A percentile compares a stretch with the other conserved stretches of the same genome.
Evolutionary conservation across 2,888 invertebrate species (phyloP).

Genomic region (Mycogona germanica): DNA sequence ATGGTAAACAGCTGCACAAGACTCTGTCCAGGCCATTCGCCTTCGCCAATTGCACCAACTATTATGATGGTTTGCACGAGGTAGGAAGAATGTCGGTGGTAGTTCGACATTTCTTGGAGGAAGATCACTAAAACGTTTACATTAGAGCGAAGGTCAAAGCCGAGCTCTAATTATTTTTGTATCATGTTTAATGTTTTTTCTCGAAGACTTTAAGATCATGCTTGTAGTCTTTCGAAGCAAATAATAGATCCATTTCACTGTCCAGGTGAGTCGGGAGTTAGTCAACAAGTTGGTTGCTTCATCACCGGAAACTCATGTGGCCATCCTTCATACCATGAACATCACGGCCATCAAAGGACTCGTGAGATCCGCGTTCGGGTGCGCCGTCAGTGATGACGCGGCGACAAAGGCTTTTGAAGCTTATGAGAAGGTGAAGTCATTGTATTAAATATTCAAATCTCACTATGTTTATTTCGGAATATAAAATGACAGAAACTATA

Average conservation of each 20-base stretch:
- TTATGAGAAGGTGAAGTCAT: background rate
- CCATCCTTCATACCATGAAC: background rate
- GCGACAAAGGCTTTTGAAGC: background rate
- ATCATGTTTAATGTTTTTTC: too few species aligned
- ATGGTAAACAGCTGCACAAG: background rate
- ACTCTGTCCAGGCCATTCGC: constrained; percentile 1
- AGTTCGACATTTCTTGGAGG: too few species aligned
- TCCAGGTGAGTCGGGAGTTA: background rate
- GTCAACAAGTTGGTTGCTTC: background rate
- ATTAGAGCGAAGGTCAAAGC: background rate
- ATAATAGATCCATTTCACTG: too few species aligned
- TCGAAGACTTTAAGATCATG: too few species aligned
- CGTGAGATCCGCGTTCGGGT: background rate
- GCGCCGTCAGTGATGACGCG: background rate
- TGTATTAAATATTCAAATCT: background rate
- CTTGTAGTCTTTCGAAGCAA: too few species aligned
- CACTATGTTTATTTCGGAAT: background rate
- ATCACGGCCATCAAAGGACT: background rate
- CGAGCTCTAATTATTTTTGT: too few species aligned
- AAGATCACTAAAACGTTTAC: background rate
- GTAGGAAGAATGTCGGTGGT: too few species aligned
- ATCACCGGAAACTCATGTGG: background rate
- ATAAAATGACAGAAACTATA: background rate
- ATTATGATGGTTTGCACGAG: background rate
- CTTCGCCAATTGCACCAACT: background rate